Evolutionary conservation across 2,113 vertebrate species (phyloP).

Genomic region (Syrrhaptes paradoxus): DNA sequence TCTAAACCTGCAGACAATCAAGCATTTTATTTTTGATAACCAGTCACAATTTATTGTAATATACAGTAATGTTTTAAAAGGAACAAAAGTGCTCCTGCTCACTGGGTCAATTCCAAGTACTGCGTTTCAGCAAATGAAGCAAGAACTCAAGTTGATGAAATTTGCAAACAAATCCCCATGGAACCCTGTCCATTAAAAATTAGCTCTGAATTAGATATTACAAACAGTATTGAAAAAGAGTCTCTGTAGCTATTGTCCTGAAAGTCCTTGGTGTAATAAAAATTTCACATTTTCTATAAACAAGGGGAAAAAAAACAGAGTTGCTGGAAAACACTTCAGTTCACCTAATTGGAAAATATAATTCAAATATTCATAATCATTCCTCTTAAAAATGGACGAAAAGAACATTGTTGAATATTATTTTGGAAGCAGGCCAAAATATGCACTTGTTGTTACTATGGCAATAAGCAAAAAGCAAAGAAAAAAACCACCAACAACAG

Average conservation of each 20-base stretch:
- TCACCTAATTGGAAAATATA: constrained; percentile 70
- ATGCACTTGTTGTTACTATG: constrained; percentile 74
- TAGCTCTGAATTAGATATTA: constrained; percentile 64
- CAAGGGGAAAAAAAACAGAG: neutral
- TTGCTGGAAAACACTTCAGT: constrained; percentile 68
- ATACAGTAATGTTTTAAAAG: constrained; percentile 36
- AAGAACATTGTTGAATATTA: constrained; percentile 61
- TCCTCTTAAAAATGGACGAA: constrained; percentile 53
- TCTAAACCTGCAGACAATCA: constrained; percentile 40
- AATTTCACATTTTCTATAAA: constrained; percentile 62
- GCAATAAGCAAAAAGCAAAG: constrained; percentile 54
- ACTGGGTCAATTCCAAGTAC: constrained; percentile 55
- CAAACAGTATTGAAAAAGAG: constrained; percentile 43
- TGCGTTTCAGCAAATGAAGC: constrained; percentile 59
- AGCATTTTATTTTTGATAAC: constrained; percentile 59
- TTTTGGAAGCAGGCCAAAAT: constrained; percentile 64
- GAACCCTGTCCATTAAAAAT: constrained; percentile 63
- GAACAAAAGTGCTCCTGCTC: neutral
- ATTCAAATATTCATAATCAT: constrained; percentile 71
- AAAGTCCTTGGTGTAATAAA: constrained; percentile 71
- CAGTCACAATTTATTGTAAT: constrained; percentile 35
- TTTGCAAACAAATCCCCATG: constrained; percentile 62
- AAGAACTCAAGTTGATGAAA: constrained; percentile 59
- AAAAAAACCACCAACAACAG: neutral
- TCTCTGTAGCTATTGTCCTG: constrained; percentile 47